Base-by-base conservation (phyloP, 2,113 vertebrate genomes). In the Pterocles gutturalis region DNA sequence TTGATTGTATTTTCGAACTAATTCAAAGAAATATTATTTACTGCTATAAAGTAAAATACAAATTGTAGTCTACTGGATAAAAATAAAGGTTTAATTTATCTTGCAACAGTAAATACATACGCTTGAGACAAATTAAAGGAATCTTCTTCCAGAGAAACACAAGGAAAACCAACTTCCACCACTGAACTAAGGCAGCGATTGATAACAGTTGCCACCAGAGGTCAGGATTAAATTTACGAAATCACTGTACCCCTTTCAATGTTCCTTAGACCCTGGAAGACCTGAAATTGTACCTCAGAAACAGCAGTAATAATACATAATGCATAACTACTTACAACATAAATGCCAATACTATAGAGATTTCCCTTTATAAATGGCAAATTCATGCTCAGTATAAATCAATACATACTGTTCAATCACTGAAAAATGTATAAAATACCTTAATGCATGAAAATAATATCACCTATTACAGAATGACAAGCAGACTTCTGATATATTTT, bases 171-270 rank as follows among this genome's bases (percentile, higher is more conserved):
- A 76, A 82, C 26, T 29, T 57, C 13, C 62, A 53, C 2, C 17
- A 43, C 15, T 34, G 38, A 91, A 83, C 18, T 61, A 72, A 86
- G 26, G 57, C 33, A 76, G 75, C 9, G 2, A 90, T 83, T 89
- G 53, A 67, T 1, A 8, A 51, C 36, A 87, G 87, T 5, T 75
- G 48, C 95, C 91, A 95, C 72, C 62, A 97, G 95, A 88, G 94
- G 92, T 85, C 93, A 93, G 76, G 31, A 90, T 82, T 64, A 85
- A 73, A 77, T 83, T 36, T 61, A 73, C 34, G 8, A 91, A 91
- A 76, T 61, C 41, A 33, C 4, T 51, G 17, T 29, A 69, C 12
- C 3, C 14, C 5, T 25, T 65, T 41, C 18, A 72, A 57, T 17
- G 15, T 10, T 76, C 55, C 55, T 89, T 46, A 87, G 17, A 70